Conservation (phyloP, 2,888 invertebrate genomes). For the Autographa gamma region DNA sequence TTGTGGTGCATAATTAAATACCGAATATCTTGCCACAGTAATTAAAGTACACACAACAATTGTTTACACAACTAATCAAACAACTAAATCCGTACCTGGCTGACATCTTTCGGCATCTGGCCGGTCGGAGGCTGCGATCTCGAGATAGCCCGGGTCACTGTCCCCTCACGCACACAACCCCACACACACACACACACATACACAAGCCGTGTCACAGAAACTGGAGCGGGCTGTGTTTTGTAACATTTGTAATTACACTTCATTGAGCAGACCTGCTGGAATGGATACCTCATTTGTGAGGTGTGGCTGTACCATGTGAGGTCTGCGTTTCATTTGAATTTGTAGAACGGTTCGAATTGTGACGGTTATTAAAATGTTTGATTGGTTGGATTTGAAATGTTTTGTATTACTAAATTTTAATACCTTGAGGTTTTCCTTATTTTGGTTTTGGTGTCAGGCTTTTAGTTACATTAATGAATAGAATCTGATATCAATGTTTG, state of each 20-base stretch:
- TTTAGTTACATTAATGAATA: conserved; percentile 8
- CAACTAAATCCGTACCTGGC: conserved; percentile 75
- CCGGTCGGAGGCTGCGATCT: conserved; percentile 88
- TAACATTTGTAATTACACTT: conserved; percentile 76
- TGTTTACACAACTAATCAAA: conserved; percentile 12
- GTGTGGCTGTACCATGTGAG: conserved; percentile 54
- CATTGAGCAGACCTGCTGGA: conserved; percentile 63
- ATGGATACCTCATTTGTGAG: conserved; percentile 62
- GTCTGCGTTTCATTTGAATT: conserved; percentile 37
- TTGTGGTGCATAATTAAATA: no score
- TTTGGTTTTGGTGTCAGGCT: background rate
- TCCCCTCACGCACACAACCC: conserved; percentile 75
- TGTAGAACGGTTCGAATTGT: conserved; percentile 42
- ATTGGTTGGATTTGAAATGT: conserved; percentile 28
- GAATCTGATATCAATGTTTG: no score
- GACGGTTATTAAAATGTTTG: conserved; percentile 17
- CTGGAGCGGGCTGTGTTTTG: conserved; percentile 71
- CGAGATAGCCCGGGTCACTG: conserved; percentile 86
- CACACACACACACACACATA: conserved; percentile 56
- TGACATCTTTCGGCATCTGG: conserved; percentile 87
- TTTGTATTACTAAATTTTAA: conserved; percentile 13
- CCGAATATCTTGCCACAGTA: no score
- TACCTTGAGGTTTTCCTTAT: background rate
- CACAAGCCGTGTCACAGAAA: conserved; percentile 58
- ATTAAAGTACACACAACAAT: no score